Conservation (phyloP, 2,888 invertebrate species). For the Mycalesis mineus region DNA sequence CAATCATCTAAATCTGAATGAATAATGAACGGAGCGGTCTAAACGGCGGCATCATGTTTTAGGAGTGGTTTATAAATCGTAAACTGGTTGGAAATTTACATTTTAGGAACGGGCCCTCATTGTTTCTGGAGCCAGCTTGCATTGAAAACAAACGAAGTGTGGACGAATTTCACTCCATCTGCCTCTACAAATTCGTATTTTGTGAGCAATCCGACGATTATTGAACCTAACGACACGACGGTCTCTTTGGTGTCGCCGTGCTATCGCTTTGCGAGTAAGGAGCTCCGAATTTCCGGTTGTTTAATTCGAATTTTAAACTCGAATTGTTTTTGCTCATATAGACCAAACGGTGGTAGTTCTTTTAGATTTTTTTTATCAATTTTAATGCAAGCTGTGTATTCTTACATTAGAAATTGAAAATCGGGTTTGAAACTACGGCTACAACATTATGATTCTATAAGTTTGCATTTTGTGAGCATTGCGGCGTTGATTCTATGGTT, state of each 20-base stretch:
- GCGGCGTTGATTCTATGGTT: no score
- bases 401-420: no score
- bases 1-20: not conserved
- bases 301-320: not conserved
- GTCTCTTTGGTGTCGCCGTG: not conserved
- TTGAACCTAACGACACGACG: conserved; percentile 17
- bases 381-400: no score
- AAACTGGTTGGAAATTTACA: conserved; percentile 15
- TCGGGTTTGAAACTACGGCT: no score
- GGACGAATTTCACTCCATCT: conserved; percentile 19
- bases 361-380: no score
- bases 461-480: no score
- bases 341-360: no score
- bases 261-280: not conserved
- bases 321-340: no score
- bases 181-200: conserved; percentile 19
- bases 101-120: conserved; percentile 24
- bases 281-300: not conserved
- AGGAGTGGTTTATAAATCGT: conserved; percentile 14
- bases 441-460: no score
- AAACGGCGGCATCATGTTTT: not conserved
- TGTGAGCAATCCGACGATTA: conserved; percentile 21
- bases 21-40: not conserved
- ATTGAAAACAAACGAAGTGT: conserved; percentile 27
- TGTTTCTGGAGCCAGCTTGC: conserved; percentile 28